Evolutionary conservation across 1,140 invertebrate species (phyloP), one percentile per base, ranked within the genome.

Genomic region (Calosoma granatense): DNA sequence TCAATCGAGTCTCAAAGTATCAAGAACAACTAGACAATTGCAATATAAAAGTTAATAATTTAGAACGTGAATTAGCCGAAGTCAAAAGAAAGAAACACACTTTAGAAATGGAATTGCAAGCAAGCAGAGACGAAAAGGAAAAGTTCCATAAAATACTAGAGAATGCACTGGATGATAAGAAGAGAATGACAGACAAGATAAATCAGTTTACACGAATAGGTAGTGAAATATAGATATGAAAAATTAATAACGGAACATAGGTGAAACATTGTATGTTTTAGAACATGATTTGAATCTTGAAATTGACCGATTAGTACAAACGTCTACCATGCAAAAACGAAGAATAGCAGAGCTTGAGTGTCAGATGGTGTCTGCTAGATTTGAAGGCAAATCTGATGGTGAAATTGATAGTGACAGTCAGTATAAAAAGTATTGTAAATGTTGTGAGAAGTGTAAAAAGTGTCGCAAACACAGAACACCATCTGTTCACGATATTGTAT

Each of bases 61-160:
- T 81, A 17, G 76, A 80, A 63, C 70, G 65, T 54, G 75, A 79
- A 64, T 69, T 77, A 51, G 64, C 64, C 3, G 68, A 71, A 19
- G 67, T 77, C 39, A 74, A 71, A 60, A 64, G 72, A 58, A 72
- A 72, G 23, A 71, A 73, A 39, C 67, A 76, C 60, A 72, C 78
- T 65, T 61, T 77, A 2, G 63, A 66, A 60, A 69, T 72, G n/a
- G 74, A 80, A 64, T 64, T 79, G 26, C 76, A 79, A 63, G 66
- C 69, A 3, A 64, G 73, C 11, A 73, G 64, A 59, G 63, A 72
- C 20, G 77, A 79, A 63, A 80, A 77, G 61, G 68, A 68, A 20
- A 74, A 72, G 56, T 65, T 79, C 20, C 72, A 79, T 59, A 72
- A 76, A 14, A 74, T 81, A 51, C 67, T 88, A 19, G 80, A 87